Conservation (phyloP, 2,113 vertebrate species). For the Calidris pugnax region DNA sequence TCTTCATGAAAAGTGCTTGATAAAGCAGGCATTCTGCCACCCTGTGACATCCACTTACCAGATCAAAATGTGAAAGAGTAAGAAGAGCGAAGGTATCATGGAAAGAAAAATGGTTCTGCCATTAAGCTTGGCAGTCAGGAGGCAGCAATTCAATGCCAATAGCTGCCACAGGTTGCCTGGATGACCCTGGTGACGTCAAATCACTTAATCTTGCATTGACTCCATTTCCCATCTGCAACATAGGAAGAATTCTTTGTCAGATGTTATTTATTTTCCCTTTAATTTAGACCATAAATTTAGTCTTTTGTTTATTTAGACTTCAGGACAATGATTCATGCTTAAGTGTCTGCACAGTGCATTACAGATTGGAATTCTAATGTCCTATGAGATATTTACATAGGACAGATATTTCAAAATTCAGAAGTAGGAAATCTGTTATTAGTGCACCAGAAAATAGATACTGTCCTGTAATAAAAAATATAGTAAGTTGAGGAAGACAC, state of each 20-base stretch:
- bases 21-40: background rate
- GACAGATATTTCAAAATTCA: background rate
- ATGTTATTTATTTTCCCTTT: background rate
- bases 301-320: background rate
- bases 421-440: background rate
- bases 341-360: background rate
- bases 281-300: background rate
- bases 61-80: background rate
- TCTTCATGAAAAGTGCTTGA: background rate
- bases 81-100: background rate
- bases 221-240: background rate
- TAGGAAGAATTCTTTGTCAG: background rate
- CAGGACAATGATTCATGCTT: background rate
- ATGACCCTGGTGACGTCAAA: background rate
- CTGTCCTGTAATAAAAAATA: background rate
- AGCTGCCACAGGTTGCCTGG: background rate
- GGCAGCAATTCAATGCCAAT: background rate
- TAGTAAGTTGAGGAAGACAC: background rate
- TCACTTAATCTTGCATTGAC: background rate
- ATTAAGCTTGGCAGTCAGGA: background rate
- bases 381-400: background rate
- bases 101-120: background rate
- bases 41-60: background rate
- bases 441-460: background rate
- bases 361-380: background rate